A percentile compares a stretch with the other conserved stretches of the same genome.
phyloP scores from a whole-genome alignment of 2,113 vertebrate genomes.

The Alosa alosa region DNA sequence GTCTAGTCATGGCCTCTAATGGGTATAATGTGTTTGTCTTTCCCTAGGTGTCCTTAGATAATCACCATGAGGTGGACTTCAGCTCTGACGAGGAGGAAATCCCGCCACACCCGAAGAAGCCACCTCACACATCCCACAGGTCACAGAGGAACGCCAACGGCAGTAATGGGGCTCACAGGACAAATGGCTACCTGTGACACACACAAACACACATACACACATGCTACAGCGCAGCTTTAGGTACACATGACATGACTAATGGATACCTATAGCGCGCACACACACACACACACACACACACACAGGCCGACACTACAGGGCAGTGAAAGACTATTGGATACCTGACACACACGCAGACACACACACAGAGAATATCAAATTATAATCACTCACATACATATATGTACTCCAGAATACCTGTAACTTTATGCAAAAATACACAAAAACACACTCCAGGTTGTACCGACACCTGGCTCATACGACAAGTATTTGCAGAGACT shows the following conservation, averaged over 20 bases:
- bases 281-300: slow-evolving; percentile 12
- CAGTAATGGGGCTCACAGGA: neutral
- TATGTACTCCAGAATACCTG: neutral
- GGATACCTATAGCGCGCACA: neutral
- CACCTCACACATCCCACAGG: neutral
- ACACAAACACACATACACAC: neutral
- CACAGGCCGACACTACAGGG: neutral
- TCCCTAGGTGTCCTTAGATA: slow-evolving; percentile 83
- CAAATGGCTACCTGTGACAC: neutral
- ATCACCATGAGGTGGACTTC: slow-evolving; percentile 86
- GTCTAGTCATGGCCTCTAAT: no score
- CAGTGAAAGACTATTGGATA: neutral
- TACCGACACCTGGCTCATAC: neutral
- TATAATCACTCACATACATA: no score
- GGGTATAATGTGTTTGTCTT: neutral
- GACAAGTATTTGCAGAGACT: neutral
- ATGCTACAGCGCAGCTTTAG: neutral
- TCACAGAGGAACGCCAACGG: neutral
- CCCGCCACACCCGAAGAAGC: neutral
- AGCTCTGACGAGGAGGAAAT: slow-evolving; percentile 86
- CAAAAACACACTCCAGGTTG: neutral
- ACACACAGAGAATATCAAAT: neutral
- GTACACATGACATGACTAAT: neutral
- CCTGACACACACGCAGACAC: neutral
- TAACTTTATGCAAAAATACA: neutral